A percentile compares a stretch with the other conserved stretches of the same genome.
These are phyloP conservation scores for Pimephales promelas DNA, from an alignment of 2,113 vertebrate genomes.

Conservation along the genomic window DNA sequence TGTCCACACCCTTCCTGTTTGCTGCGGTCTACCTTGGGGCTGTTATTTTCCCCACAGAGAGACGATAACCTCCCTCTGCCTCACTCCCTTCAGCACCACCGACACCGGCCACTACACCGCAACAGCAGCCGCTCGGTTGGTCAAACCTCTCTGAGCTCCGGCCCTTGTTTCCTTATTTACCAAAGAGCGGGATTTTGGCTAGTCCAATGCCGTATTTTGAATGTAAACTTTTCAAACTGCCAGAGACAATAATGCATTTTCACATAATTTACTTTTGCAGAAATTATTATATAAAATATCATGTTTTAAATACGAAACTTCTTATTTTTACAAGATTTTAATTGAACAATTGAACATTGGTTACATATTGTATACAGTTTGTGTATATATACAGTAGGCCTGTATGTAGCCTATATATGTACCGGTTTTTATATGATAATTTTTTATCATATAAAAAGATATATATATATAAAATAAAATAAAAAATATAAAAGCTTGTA, in stretches of 20 bases:
- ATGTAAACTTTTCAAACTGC: not conserved
- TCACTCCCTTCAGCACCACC: conserved; percentile 4
- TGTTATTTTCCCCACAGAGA: conserved; percentile 75
- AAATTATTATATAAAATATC: not conserved
- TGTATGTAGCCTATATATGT: no score
- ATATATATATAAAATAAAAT: no score
- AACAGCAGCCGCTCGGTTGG: not conserved
- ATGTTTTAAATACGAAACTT: no score
- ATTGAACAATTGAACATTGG: no score
- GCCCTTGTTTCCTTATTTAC: not conserved
- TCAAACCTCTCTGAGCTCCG: not conserved
- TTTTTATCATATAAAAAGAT: no score
- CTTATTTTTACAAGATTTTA: no score
- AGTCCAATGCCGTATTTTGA: not conserved
- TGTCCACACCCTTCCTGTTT: conserved; percentile 89
- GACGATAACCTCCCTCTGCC: conserved; percentile 61
- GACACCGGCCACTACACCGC: conserved; percentile 4
- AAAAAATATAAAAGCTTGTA: no score
- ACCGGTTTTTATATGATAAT: no score
- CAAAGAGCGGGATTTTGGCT: not conserved
- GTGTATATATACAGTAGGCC: no score
- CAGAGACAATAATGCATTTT: not conserved
- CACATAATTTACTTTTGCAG: not conserved
- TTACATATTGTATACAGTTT: no score
- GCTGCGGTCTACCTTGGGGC: conserved; percentile 73